phyloP scores from a whole-genome alignment of 2,113 vertebrate genomes.

The Alosa alosa region DNA sequence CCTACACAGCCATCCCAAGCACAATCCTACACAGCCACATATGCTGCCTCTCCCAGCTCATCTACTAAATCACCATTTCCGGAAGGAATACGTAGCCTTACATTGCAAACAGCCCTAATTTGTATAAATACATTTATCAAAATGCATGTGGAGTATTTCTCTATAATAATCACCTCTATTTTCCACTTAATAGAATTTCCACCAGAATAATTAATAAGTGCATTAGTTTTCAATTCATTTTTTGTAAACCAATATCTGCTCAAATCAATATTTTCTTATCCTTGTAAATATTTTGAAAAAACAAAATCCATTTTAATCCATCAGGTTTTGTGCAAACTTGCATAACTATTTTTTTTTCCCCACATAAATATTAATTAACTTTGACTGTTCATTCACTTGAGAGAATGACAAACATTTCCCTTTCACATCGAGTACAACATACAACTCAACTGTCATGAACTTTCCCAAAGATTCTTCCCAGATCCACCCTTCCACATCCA shows the following conservation, averaged over 20 bases:
- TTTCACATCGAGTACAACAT: neutral
- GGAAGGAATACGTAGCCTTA: neutral
- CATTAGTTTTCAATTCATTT: neutral
- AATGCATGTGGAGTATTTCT: neutral
- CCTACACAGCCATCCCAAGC: neutral
- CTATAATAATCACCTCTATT: neutral
- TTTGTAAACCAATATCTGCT: neutral
- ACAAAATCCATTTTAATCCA: neutral
- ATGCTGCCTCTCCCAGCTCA: neutral
- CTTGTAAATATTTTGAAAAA: neutral
- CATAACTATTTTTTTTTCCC: neutral
- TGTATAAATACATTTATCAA: neutral
- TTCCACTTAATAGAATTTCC: neutral
- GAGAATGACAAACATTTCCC: neutral
- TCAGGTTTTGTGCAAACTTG: constrained; percentile 3
- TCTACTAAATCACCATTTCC: neutral
- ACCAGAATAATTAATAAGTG: neutral
- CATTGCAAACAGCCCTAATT: neutral
- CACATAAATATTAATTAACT: constrained; percentile 5
- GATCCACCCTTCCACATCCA: neutral
- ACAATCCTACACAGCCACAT: neutral
- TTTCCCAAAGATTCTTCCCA: neutral
- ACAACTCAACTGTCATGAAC: neutral
- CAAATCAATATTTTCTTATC: constrained; percentile 1
- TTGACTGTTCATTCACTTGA: neutral